Evolutionary conservation across 1,140 invertebrate species (phyloP).

Genomic region (Drosophila teissieri): DNA sequence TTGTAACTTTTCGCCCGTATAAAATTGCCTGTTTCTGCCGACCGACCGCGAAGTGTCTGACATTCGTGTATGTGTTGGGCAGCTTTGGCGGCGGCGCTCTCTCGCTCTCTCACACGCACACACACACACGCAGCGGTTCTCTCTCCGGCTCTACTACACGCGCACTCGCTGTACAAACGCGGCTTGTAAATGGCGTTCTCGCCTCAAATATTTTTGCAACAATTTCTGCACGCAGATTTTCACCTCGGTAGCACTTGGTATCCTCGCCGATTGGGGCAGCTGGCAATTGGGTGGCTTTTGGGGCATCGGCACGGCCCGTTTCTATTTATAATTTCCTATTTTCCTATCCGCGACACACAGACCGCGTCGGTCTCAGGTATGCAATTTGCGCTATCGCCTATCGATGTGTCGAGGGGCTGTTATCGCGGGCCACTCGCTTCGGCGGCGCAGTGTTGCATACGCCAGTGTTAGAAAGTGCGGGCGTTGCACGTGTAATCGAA

Average conservation of each 20-base stretch:
- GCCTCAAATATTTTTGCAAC: conserved; percentile 77
- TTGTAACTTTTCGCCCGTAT: conserved; percentile 68
- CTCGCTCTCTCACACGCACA: conserved; percentile 28
- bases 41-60: conserved; percentile 74
- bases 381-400: conserved; percentile 5
- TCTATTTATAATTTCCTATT: conserved; percentile 46
- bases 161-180: conserved; percentile 57
- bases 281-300: conserved; percentile 20
- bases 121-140: conserved; percentile 36
- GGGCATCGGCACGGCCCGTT: conserved; percentile 41
- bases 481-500: not conserved
- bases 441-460: not conserved
- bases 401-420: not conserved
- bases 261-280: conserved; percentile 18
- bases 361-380: conserved; percentile 32
- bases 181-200: conserved; percentile 72
- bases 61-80: conserved; percentile 79
- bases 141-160: conserved; percentile 52
- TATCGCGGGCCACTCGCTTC: not conserved
- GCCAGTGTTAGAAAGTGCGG: not conserved
- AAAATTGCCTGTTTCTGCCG: conserved; percentile 75
- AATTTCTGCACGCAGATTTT: conserved; percentile 52
- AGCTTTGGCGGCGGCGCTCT: conserved; percentile 58
- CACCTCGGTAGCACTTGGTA: conserved; percentile 51
- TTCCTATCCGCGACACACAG: conserved; percentile 28